Evolutionary conservation across 2,888 invertebrate species (phyloP).

Genomic region (Drosophila acutilabella): DNA sequence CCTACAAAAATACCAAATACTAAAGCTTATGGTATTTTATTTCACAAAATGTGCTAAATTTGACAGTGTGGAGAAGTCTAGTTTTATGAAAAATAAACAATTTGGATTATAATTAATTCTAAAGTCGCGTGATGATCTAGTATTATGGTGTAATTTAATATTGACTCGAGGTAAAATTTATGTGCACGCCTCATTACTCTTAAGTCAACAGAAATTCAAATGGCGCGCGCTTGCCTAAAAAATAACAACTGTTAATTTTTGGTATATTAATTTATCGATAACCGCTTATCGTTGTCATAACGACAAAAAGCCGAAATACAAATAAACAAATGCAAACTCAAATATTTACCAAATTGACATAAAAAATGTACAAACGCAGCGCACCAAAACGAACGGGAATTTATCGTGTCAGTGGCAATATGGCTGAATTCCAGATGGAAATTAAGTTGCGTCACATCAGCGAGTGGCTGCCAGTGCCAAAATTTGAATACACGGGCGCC

Average conservation of each 20-base stretch:
- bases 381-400: constrained; percentile 79
- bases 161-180: too few relatives aligned
- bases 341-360: constrained; percentile 32
- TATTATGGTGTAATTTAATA: too few relatives aligned
- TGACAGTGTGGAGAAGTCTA: not conserved
- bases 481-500: constrained; percentile 75
- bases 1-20: constrained; percentile 2
- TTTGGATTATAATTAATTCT: too few relatives aligned
- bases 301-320: constrained; percentile 33
- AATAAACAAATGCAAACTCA: constrained; percentile 49
- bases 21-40: not conserved
- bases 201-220: not conserved
- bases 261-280: constrained; percentile 24
- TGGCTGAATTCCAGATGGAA: constrained; percentile 60
- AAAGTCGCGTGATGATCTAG: too few relatives aligned
- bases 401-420: constrained; percentile 80
- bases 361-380: constrained; percentile 39
- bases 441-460: constrained; percentile 73
- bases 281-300: constrained; percentile 51
- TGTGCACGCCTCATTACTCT: too few relatives aligned
- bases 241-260: constrained; percentile 22
- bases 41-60: constrained; percentile 5
- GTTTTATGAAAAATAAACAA: too few relatives aligned
- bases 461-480: constrained; percentile 83
- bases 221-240: constrained; percentile 1